phyloP scores from a whole-genome alignment of 2,888 invertebrate genomes.

The Muschampia plurimacula region DNA sequence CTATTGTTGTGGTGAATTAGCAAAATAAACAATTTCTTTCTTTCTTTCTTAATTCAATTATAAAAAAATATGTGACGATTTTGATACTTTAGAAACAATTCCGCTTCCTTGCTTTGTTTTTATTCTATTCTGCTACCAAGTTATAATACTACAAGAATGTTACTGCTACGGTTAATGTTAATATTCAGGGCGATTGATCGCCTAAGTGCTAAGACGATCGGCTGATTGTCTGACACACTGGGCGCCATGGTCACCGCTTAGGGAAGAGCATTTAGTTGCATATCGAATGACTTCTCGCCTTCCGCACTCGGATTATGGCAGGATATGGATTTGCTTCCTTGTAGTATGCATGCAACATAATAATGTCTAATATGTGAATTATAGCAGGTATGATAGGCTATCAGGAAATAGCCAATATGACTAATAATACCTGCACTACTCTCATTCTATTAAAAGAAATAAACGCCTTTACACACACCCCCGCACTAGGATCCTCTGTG shows the following conservation, averaged over 20 bases:
- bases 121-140: not conserved
- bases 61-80: no score
- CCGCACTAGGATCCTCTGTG: no score
- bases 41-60: no score
- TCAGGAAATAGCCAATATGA: not conserved
- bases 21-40: no score
- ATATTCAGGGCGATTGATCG: not conserved
- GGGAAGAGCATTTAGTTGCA: slow-evolving; percentile 29
- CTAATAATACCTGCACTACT: not conserved
- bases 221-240: not conserved
- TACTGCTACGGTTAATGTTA: no score
- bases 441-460: no score
- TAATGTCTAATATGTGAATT: not conserved
- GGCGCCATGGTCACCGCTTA: slow-evolving; percentile 25
- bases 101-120: not conserved
- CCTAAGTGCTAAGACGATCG: not conserved
- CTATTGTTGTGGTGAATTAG: no score
- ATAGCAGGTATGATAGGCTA: not conserved
- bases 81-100: no score
- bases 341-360: slow-evolving; percentile 9
- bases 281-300: slow-evolving; percentile 24
- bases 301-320: slow-evolving; percentile 22
- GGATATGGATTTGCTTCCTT: slow-evolving; percentile 18
- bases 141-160: no score
- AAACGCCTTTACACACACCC: no score